phyloP scores from a whole-genome alignment of 2,113 vertebrate genomes.

The Talpa occidentalis region DNA sequence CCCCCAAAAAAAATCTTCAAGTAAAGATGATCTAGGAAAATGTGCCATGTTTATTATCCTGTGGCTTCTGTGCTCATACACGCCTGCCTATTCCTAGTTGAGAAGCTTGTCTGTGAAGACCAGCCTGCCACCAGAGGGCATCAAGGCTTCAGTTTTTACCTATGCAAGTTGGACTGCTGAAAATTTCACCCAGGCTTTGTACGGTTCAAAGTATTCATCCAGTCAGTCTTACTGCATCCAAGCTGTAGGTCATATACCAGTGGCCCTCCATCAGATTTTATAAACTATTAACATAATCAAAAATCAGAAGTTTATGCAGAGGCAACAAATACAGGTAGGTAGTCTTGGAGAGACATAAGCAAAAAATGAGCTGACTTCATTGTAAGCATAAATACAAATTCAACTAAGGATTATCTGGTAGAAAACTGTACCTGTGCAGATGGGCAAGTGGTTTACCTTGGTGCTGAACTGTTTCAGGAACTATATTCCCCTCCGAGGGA shows the following conservation, averaged over 20 bases:
- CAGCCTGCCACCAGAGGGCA: conserved; percentile 57
- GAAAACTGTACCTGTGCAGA: neutral
- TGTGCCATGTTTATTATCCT: conserved; percentile 59
- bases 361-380: neutral
- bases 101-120: neutral
- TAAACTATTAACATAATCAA: neutral
- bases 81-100: neutral
- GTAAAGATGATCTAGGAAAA: conserved; percentile 75
- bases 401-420: too few relatives aligned
- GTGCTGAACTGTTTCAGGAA: neutral
- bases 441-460: neutral
- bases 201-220: neutral
- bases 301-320: neutral
- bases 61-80: conserved; percentile 51
- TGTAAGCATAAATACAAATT: neutral
- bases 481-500: neutral
- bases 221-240: neutral
- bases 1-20: conserved; percentile 9
- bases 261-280: neutral
- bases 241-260: neutral
- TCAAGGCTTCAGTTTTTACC: neutral
- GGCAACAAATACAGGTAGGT: neutral
- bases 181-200: neutral
- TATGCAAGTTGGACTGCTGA: neutral
- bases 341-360: neutral